phyloP scores from a whole-genome alignment of 2,113 vertebrate species.

The Antennarius striatus region DNA sequence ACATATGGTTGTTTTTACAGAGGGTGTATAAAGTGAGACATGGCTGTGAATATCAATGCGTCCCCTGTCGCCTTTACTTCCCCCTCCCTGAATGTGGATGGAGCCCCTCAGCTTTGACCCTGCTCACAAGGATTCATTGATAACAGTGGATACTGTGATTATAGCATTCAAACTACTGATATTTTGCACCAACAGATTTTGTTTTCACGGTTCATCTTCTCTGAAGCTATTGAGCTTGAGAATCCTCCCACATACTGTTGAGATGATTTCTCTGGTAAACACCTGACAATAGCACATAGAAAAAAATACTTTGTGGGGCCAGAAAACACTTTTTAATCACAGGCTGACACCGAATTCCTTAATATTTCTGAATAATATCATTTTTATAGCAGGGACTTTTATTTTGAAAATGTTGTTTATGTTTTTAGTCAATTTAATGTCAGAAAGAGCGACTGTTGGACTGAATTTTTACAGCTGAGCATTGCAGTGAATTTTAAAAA shows the following conservation, averaged over 20 bases:
- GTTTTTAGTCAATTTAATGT: too few species aligned
- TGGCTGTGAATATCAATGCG: conserved; percentile 71
- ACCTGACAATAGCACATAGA: not conserved
- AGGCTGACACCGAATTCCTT: not conserved
- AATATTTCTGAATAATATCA: conserved; percentile 2
- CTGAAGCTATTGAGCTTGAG: conserved; percentile 4
- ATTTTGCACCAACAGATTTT: conserved; percentile 20
- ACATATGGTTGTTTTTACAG: conserved; percentile 78
- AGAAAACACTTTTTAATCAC: conserved; percentile 12
- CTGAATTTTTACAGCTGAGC: too few species aligned
- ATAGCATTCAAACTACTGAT: conserved; percentile 21
- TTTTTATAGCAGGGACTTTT: conserved; percentile 5
- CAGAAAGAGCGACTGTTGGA: too few species aligned
- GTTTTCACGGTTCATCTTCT: conserved; percentile 2
- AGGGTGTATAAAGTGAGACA: conserved; percentile 66
- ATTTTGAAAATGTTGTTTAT: too few species aligned
- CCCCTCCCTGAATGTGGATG: conserved; percentile 33
- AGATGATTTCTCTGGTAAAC: conserved; percentile 4
- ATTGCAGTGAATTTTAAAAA: too few species aligned
- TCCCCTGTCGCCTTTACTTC: conserved; percentile 37
- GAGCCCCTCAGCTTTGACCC: conserved; percentile 54
- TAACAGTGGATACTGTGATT: conserved; percentile 23
- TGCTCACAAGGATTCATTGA: conserved; percentile 29
- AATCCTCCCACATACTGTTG: not conserved
- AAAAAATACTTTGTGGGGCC: not conserved